Evolutionary conservation across 2,113 vertebrate species (phyloP).

Genomic region (Condylura cristata): DNA sequence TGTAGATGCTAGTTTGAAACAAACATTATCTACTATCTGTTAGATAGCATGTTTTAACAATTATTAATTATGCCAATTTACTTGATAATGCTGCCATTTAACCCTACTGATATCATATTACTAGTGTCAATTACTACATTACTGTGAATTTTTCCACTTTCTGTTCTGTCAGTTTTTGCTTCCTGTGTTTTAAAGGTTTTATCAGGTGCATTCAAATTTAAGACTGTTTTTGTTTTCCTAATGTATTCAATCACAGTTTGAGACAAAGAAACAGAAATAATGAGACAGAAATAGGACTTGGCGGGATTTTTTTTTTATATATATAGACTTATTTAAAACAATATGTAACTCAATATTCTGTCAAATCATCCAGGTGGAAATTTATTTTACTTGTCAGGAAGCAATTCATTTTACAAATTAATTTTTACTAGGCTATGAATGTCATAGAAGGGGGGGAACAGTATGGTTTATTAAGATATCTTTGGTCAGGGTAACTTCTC

Average conservation of each 20-base stretch:
- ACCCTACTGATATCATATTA: neutral
- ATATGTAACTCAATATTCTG: conserved; percentile 27
- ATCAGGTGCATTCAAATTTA: neutral
- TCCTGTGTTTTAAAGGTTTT: conserved; percentile 6
- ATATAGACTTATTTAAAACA: conserved; percentile 23
- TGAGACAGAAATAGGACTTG: neutral
- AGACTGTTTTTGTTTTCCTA: neutral
- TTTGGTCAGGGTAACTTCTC: neutral
- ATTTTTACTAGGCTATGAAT: neutral
- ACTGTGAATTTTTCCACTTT: neutral
- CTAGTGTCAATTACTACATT: neutral
- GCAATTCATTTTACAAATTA: conserved; percentile 21
- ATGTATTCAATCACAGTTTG: neutral
- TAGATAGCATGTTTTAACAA: neutral
- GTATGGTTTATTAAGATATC: neutral
- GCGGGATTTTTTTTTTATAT: neutral
- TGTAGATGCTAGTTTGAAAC: neutral
- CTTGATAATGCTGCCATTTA: neutral
- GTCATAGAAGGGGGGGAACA: neutral
- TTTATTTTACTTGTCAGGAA: conserved; percentile 36
- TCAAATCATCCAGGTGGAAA: conserved; percentile 22
- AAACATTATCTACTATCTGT: neutral
- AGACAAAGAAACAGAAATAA: conserved; percentile 32
- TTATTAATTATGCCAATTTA: neutral
- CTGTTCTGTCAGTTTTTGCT: neutral